Base-by-base conservation (phyloP, 2,113 vertebrate genomes). In the Cyphomyrus plagiostoma region DNA sequence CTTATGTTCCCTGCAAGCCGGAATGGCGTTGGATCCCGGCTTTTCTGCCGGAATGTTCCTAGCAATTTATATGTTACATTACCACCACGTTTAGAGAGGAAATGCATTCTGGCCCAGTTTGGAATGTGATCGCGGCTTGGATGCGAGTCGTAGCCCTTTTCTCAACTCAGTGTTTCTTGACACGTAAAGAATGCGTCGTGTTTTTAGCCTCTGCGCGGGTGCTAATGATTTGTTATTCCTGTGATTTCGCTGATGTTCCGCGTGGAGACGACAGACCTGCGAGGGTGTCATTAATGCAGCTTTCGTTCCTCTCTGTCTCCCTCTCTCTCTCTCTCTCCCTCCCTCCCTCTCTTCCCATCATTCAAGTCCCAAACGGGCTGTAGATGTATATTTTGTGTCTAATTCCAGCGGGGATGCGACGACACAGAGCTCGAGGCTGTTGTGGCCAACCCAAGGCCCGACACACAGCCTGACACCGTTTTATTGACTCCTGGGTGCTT, bases 231-330 rank as follows among this genome's bases (percentile, higher is more conserved):
- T 92, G 91, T 92, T 91, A 92, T 91, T 86, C 89, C 86, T 86
- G 89, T 85, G 88, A 91, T 91, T 58, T 89, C 90, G 91, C 90
- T 87, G 89, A 89, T 86, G 90, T 91, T 92, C 89, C 91, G 90
- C 58, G 84, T 86, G 26, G 48, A 89, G 70, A 89, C 89, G 90
- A 91, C 26, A 90, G 91, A 92, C 91, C 56, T 92, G 91, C 89
- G 92, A 93, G 90, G 91, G 89, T 92, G 92, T 94, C 94, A 94
- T 94, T 93, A 94, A 93, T 93, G 89, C 93, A 56, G 91, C 89
- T 53, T 93, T 92, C 92, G 80, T 92, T 90, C 93, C 92, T 85
- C 17, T 84, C 84, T 39, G 45, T 21, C 58, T 45, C 80, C 21
- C 48, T 58, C 42, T 48, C 77, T 42, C 48, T 58, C 45, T 35